phyloP scores from a whole-genome alignment of 2,113 vertebrate species.

The Antechinus flavipes region DNA sequence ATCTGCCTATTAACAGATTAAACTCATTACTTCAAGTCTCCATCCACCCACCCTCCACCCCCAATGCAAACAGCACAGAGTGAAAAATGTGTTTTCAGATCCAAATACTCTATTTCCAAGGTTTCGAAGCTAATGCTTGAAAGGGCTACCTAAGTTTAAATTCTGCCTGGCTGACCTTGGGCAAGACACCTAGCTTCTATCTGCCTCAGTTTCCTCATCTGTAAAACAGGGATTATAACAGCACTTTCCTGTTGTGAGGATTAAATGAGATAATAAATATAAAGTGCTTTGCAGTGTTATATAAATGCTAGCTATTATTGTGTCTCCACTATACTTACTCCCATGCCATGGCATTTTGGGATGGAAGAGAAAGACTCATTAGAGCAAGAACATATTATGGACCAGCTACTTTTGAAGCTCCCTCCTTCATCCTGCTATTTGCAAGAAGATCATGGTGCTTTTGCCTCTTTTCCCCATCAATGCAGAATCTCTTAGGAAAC shows the following conservation, averaged over 20 bases:
- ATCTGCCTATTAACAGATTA: not conserved
- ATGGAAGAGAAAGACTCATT: not conserved
- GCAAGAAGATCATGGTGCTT: not conserved
- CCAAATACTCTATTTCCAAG: not conserved
- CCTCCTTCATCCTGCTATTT: not conserved
- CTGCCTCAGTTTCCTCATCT: not conserved
- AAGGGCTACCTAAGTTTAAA: not conserved
- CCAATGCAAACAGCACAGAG: not conserved
- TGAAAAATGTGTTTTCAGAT: not conserved
- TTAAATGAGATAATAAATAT: not conserved
- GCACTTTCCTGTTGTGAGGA: not conserved
- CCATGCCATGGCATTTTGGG: not conserved
- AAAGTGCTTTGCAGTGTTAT: not conserved
- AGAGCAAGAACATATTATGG: not conserved
- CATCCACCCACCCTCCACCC: not conserved
- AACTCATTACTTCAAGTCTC: not conserved
- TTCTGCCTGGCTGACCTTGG: not conserved
- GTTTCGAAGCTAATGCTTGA: not conserved
- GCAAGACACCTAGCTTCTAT: not conserved
- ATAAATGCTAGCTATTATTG: not conserved
- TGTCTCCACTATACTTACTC: not conserved
- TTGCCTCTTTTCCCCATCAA: not conserved
- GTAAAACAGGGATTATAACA: not conserved
- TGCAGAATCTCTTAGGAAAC: not conserved
- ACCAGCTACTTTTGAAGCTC: not conserved